Percentiles rank a stretch among this genome's conserved stretches.
Evolutionary conservation across 2,888 invertebrate genomes (phyloP).

Genomic region (Alloscopus bannaensis): DNA sequence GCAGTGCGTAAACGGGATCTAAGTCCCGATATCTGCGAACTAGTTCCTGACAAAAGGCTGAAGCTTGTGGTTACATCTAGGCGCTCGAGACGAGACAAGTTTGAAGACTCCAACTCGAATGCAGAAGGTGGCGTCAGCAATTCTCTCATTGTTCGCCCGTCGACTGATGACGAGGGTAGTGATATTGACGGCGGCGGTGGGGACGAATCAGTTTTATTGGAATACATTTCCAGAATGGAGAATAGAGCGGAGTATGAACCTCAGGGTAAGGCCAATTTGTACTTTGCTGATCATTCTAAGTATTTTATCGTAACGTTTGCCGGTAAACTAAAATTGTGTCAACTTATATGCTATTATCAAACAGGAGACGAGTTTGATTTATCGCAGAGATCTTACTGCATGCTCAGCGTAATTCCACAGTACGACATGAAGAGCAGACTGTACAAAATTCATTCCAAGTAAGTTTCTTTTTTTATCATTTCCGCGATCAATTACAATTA

Average conservation of each 20-base stretch:
- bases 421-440: conserved; percentile 64
- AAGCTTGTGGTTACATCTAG: conserved; percentile 19
- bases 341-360: conserved; percentile 3
- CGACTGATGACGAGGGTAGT: conserved; percentile 50
- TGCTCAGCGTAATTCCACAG: conserved; percentile 58
- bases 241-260: conserved; percentile 30
- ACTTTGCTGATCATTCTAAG: not conserved
- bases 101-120: conserved; percentile 20
- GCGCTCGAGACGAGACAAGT: conserved; percentile 36
- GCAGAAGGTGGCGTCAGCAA: not conserved
- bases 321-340: not conserved
- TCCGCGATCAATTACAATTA: not conserved
- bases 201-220: conserved; percentile 5
- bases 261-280: conserved; percentile 20
- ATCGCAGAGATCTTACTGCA: conserved; percentile 66
- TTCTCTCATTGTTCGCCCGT: not conserved
- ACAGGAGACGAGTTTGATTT: conserved; percentile 66
- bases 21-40: conserved; percentile 66
- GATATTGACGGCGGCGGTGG: conserved; percentile 28
- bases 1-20: conserved; percentile 40
- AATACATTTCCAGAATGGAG: conserved; percentile 5
- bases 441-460: conserved; percentile 69
- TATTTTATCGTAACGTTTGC: not conserved
- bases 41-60: conserved; percentile 51
- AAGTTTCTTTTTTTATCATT: conserved; percentile 23